Base-by-base conservation (phyloP, 2,888 invertebrate genomes). In the Exephanes ischioxanthus region DNA sequence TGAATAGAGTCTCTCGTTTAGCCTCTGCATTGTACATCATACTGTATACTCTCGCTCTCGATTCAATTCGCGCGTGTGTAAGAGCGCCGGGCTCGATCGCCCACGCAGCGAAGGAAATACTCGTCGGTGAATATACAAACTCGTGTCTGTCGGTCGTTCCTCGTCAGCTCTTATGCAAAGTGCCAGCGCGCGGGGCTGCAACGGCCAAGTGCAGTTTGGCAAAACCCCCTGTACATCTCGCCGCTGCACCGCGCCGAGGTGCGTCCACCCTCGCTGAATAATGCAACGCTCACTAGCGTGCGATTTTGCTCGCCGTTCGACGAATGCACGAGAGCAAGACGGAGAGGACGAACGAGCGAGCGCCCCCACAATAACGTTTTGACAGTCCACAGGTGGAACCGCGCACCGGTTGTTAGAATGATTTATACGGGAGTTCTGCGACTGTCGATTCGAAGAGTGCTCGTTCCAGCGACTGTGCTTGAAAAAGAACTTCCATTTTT, bases 311-410 rank as follows among this genome's bases (percentile, higher is more conserved):
- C 89, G 89, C 85, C 30, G 86, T 51, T 51, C 61, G 76, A 30
- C 91, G 88, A 91, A 90, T 87, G 87, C 83, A 89, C 79, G 80
- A 78, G 78, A 78, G 87, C 78, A 55, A 67, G 80, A 75, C 48
- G 75, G 72, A 76, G 72, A 78, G 61, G 73, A 67, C 73, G 66
- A 33, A 9, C 55, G 22, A 68, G n/a, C 41, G 63, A 78, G 72
- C 72, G 66, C 9, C 11, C 48, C 75, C 76, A 58, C 82, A 83
- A 84, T 73, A 85, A 83, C 88, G 89, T 91, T 91, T 91, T 88
- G 91, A 89, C 87, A 88, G 89, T 91, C 88, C 89, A 91, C 93
- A 93, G 92, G 91, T 93, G 93, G 89, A 93, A 91, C 91, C 91
- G 87, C 87, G 55, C 75, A 72, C 53, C 78, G 87, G 92, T 91